Percentiles rank a stretch among this genome's conserved stretches.
Conservation (phyloP, 1,140 invertebrate genomes). For the Drosophila repleta region DNA sequence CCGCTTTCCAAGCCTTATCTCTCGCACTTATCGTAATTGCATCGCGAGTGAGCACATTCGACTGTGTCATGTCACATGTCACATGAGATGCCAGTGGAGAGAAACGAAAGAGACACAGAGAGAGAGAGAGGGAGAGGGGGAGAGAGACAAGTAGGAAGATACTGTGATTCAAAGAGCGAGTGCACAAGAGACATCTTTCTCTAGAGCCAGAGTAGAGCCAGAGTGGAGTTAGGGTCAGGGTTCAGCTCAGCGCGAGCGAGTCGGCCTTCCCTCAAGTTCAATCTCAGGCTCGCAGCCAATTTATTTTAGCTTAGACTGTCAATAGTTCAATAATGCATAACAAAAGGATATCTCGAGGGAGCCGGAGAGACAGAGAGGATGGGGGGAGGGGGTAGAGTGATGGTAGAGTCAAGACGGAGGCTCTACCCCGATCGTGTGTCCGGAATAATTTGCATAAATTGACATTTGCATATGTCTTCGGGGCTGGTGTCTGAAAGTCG, state of each 20-base stretch:
- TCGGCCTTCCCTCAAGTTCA: no score
- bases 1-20: constrained; percentile 6
- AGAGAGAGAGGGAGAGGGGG: no score
- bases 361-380: constrained; percentile 3
- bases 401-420: neutral
- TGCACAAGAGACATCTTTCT: no score
- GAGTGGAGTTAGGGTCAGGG: no score
- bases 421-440: constrained; percentile 52
- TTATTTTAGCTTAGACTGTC: constrained; percentile 80
- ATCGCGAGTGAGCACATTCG: constrained; percentile 35
- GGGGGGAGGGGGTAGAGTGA: neutral
- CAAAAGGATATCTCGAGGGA: neutral
- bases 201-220: no score
- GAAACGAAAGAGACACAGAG: constrained; percentile 33
- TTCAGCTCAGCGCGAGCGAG: no score
- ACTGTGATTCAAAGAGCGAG: no score
- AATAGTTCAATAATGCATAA: constrained; percentile 81
- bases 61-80: constrained; percentile 76
- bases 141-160: no score
- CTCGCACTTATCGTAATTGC: constrained; percentile 62
- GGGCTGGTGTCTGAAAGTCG: neutral
- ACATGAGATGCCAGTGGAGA: constrained; percentile 34
- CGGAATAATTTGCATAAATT: constrained; percentile 64
- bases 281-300: constrained; percentile 34
- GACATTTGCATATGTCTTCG: constrained; percentile 58